Evolutionary conservation across 2,888 invertebrate species (phyloP).

Genomic region (Coelopa pilipes): DNA sequence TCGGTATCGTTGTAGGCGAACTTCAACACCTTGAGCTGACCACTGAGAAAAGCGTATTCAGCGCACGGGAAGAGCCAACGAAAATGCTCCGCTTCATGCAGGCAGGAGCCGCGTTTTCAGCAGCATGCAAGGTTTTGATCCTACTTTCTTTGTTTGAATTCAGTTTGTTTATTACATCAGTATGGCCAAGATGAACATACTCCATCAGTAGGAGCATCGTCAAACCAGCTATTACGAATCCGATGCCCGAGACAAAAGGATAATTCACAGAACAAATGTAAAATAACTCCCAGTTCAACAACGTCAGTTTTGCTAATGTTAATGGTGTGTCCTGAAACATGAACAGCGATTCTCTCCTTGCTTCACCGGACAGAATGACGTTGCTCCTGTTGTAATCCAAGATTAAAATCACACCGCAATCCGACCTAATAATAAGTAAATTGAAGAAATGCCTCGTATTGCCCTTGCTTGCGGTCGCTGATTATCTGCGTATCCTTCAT

Average conservation of each 20-base stretch:
- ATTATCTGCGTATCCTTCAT: constrained; percentile 17
- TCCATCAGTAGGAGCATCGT: too few species aligned
- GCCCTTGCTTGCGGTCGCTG: constrained; percentile 32
- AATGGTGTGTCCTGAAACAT: not conserved
- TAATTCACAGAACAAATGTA: too few species aligned
- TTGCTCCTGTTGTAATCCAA: constrained; percentile 28
- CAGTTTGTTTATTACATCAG: too few species aligned
- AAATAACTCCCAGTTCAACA: too few species aligned
- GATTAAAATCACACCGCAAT: constrained; percentile 31
- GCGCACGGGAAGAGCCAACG: not conserved
- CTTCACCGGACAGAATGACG: not conserved
- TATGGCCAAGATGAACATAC: too few species aligned
- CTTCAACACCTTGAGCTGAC: not conserved
- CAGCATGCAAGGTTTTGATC: too few species aligned
- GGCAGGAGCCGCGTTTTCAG: too few species aligned
- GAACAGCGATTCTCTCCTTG: not conserved
- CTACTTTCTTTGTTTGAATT: too few species aligned
- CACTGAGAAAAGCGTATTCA: not conserved
- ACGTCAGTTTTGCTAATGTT: not conserved
- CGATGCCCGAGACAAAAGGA: too few species aligned
- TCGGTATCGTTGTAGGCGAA: not conserved
- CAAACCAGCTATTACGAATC: too few species aligned
- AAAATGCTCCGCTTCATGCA: not conserved
- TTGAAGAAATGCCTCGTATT: constrained; percentile 23
- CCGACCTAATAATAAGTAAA: constrained; percentile 36